Percentiles rank a stretch among this genome's conserved stretches.
Conservation (phyloP, 2,113 vertebrate species). For the Gobius niger region DNA sequence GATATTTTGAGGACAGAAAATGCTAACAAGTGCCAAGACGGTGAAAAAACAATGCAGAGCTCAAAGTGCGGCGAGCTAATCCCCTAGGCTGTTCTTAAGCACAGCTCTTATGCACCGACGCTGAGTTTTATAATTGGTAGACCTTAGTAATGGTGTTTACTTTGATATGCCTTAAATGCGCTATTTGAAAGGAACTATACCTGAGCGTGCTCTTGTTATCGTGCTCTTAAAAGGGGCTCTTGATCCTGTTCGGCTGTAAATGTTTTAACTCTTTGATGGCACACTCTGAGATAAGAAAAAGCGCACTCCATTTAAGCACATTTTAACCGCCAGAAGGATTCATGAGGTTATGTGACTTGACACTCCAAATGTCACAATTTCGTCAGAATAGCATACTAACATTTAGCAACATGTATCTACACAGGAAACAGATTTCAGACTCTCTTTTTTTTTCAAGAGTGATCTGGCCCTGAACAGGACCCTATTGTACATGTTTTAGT, state of each 20-base stretch:
- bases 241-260: not conserved
- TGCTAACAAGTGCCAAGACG: constrained; percentile 30
- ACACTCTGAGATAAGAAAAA: not conserved
- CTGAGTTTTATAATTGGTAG: constrained; percentile 40
- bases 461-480: too few relatives aligned
- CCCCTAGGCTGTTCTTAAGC: constrained; percentile 48
- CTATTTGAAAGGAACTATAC: constrained; percentile 25
- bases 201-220: constrained; percentile 34
- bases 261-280: not conserved
- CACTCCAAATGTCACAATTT: too few relatives aligned
- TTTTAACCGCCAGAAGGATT: not conserved
- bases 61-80: constrained; percentile 37
- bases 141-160: constrained; percentile 34
- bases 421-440: too few relatives aligned
- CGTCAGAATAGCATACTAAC: too few relatives aligned
- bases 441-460: too few relatives aligned
- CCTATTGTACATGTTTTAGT: too few relatives aligned
- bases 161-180: constrained; percentile 39
- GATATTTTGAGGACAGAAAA: constrained; percentile 37
- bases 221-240: not conserved
- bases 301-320: not conserved
- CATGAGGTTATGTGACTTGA: not conserved
- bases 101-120: constrained; percentile 35
- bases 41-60: constrained; percentile 26
- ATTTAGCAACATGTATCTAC: too few relatives aligned